These are phyloP conservation scores for Pterocles burchelli DNA, from an alignment of 2,113 vertebrate genomes.

Conservation along the genomic window DNA sequence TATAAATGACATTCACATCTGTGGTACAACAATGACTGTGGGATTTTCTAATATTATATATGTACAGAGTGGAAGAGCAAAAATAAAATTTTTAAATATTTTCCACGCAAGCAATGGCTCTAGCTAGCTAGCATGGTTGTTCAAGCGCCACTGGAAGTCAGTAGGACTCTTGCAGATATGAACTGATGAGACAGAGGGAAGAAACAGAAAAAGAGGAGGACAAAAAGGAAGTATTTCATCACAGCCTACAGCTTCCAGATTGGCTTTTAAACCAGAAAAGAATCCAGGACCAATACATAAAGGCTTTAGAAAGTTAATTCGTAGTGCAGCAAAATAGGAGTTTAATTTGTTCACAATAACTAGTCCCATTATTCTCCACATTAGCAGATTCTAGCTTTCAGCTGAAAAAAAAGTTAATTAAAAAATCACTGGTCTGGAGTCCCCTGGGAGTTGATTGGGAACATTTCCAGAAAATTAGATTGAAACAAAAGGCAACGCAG, in stretches of 20 bases:
- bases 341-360: constrained; percentile 15
- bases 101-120: not conserved
- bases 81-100: not conserved
- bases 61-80: not conserved
- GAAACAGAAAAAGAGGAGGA: not conserved
- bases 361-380: not conserved
- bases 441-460: not conserved
- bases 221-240: not conserved
- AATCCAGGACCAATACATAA: not conserved
- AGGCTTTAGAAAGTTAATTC: not conserved
- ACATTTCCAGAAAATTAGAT: constrained; percentile 21
- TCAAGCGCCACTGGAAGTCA: not conserved
- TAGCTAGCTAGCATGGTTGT: not conserved
- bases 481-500: not conserved
- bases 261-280: not conserved
- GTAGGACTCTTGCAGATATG: not conserved
- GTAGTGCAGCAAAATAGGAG: not conserved
- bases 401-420: not conserved
- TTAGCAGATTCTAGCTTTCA: constrained; percentile 16
- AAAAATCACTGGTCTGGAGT: not conserved
- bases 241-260: not conserved
- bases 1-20: not conserved
- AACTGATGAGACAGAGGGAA: not conserved
- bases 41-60: not conserved
- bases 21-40: not conserved